These are phyloP conservation scores for Meloidogyne floridensis DNA, from an alignment of 1,140 invertebrate species.

Conservation along the genomic window DNA sequence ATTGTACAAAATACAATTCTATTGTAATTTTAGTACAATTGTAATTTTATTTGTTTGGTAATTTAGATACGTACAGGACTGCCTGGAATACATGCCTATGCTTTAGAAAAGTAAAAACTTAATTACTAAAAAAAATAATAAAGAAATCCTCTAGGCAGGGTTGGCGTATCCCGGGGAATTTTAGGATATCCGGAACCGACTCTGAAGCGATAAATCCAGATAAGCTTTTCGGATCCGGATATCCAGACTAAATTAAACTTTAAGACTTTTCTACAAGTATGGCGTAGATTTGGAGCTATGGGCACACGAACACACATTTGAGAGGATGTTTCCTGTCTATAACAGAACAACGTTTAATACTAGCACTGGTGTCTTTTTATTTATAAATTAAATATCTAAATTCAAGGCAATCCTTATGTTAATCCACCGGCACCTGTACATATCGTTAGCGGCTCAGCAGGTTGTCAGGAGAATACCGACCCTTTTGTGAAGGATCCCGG, in stretches of 20 bases:
- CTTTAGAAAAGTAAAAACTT: conserved; percentile 72
- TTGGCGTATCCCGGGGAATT: no score
- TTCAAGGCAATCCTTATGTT: conserved; percentile 18
- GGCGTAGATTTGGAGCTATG: conserved; percentile 91
- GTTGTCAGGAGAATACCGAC: conserved; percentile 67
- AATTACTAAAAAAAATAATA: no score
- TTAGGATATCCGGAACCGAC: no score
- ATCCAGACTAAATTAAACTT: not conserved
- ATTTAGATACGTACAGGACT: conserved; percentile 46
- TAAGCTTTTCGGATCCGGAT: no score
- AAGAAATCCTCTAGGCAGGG: no score
- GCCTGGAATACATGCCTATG: conserved; percentile 52
- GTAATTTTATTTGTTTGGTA: conserved; percentile 11
- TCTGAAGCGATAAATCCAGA: no score
- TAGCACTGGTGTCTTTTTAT: conserved; percentile 64
- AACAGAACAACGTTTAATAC: conserved; percentile 80
- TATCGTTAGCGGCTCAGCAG: conserved; percentile 85
- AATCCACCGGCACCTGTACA: conserved; percentile 85
- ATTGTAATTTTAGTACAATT: conserved; percentile 33
- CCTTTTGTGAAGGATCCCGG: conserved; percentile 65
- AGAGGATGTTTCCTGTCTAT: conserved; percentile 88
- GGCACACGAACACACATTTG: conserved; percentile 86
- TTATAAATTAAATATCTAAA: conserved; percentile 79
- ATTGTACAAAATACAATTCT: conserved; percentile 73
- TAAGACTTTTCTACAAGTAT: conserved; percentile 79